Percentiles rank a stretch among this genome's conserved stretches.
phyloP scores from a whole-genome alignment of 2,113 vertebrate species.

The Smithornis capensis region DNA sequence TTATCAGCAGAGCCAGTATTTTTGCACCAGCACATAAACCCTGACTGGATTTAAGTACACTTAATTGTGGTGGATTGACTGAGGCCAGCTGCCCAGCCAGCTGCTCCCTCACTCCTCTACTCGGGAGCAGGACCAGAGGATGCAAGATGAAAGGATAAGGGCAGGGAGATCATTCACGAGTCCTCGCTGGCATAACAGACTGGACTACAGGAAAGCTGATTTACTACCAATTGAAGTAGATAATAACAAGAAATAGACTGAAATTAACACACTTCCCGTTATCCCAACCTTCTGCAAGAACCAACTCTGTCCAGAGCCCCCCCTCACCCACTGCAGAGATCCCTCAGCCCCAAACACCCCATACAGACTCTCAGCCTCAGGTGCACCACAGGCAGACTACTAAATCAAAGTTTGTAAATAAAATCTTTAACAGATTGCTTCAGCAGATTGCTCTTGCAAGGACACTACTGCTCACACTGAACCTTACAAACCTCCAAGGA shows the following conservation, averaged over 20 bases:
- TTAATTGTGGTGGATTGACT: background rate
- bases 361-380: too few relatives aligned
- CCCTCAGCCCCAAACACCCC: background rate
- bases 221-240: background rate
- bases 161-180: background rate
- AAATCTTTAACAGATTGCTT: background rate
- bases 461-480: too few relatives aligned
- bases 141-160: background rate
- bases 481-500: rapidly evolving
- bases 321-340: background rate
- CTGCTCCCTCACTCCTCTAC: background rate
- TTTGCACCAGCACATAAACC: background rate
- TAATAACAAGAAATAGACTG: background rate
- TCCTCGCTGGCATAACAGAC: background rate
- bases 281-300: background rate
- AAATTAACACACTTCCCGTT: background rate
- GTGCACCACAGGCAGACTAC: too few relatives aligned
- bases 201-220: background rate
- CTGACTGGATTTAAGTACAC: background rate
- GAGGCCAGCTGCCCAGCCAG: background rate
- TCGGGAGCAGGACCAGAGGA: background rate
- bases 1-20: background rate
- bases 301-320: background rate
- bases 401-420: background rate
- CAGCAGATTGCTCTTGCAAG: too few relatives aligned